A percentile compares a stretch with the other conserved stretches of the same genome.
These are phyloP conservation scores for Aphidoletes aphidimyza DNA, from an alignment of 2,888 invertebrate genomes.

Conservation along the genomic window DNA sequence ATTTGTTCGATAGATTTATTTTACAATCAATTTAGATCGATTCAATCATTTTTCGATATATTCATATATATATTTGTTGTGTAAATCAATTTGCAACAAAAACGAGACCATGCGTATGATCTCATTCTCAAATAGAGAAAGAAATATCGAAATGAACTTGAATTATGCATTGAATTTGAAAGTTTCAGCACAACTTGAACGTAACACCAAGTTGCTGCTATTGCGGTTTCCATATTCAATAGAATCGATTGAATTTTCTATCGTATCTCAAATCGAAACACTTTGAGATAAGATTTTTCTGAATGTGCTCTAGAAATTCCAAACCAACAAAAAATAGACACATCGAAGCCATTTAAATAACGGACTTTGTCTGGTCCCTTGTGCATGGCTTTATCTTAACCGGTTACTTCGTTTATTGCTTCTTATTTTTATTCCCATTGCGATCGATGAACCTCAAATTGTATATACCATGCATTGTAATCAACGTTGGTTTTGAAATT, in stretches of 20 bases:
- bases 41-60: neutral
- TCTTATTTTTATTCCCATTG: neutral
- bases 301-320: neutral
- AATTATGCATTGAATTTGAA: neutral
- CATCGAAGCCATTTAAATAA: neutral
- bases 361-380: neutral
- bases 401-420: neutral
- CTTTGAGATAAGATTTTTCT: neutral
- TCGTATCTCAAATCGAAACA: neutral
- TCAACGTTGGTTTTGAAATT: neutral
- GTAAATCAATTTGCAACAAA: too few relatives aligned
- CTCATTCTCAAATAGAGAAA: too few relatives aligned
- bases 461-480: too few relatives aligned
- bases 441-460: neutral
- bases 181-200: too few relatives aligned
- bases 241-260: slow-evolving; percentile 2
- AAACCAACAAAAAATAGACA: neutral
- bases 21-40: neutral
- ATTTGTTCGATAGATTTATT: neutral
- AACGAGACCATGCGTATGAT: too few relatives aligned
- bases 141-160: neutral
- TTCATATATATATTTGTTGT: too few relatives aligned
- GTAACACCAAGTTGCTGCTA: too few relatives aligned
- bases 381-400: neutral
- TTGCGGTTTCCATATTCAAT: too few relatives aligned